These are phyloP conservation scores for Leucoraja ocellata DNA, from an alignment of 2,797 vertebrate species.

Conservation along the genomic window DNA sequence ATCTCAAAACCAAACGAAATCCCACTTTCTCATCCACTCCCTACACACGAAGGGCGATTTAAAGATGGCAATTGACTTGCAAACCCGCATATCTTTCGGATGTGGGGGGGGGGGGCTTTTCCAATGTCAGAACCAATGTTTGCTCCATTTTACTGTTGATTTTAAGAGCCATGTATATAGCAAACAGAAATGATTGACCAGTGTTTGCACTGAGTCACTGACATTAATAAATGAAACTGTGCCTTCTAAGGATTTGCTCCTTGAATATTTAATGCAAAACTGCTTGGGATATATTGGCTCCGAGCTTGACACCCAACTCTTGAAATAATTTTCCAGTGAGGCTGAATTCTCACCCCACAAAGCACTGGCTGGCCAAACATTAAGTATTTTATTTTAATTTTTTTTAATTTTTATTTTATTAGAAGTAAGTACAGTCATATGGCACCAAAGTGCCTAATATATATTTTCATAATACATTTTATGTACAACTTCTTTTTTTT, in stretches of 20 bases:
- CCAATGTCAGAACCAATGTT: conserved; percentile 1
- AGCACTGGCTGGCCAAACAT: neutral
- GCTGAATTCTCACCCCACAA: neutral
- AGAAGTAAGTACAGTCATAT: too few relatives aligned
- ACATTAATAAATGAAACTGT: conserved; percentile 26
- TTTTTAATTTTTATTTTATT: too few relatives aligned
- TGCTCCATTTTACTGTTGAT: conserved; percentile 15
- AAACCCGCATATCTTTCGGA: too few relatives aligned
- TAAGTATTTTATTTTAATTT: neutral
- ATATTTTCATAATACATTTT: too few relatives aligned
- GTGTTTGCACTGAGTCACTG: neutral
- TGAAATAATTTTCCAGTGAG: neutral
- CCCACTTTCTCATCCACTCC: too few relatives aligned
- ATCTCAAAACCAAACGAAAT: too few relatives aligned
- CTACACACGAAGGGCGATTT: too few relatives aligned
- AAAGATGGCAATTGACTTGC: too few relatives aligned
- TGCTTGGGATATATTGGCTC: neutral
- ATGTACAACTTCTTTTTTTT: too few relatives aligned
- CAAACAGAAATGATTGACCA: neutral
- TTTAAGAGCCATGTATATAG: neutral
- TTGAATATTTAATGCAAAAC: conserved; percentile 5
- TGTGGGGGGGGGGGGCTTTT: neutral
- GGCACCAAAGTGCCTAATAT: too few relatives aligned
- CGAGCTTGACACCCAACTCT: neutral
- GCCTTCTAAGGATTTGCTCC: neutral